Base-by-base conservation (phyloP, 2,888 invertebrate genomes). In the Lithophane semibrunnea region DNA sequence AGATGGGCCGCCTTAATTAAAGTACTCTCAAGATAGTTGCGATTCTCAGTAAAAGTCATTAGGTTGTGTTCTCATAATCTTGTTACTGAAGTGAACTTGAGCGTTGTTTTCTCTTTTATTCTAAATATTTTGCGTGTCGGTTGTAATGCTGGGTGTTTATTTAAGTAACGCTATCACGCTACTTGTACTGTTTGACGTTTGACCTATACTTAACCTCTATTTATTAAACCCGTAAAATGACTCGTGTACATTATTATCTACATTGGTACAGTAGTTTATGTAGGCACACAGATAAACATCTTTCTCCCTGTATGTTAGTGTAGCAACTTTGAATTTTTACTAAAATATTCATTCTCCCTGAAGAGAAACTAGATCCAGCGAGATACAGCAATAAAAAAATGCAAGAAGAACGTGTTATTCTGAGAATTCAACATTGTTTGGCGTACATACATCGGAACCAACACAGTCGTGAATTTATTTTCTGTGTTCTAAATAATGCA, bases 1-100 rank as follows among this genome's bases (percentile, higher is more conserved):
- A 47, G 52, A 58, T 64, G 63, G 49, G 52, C 79, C 42, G 65
- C 61, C 56, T 63, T 80, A 63, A 79, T 74, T 79, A 81, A 70
- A 61, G 58, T 60, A 60, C 72, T 65, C 73, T 82, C 63, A 49
- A 81, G 65, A 78, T 61, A 74, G 83, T 67, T 58, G 74, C 70
- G 63, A 67, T 74, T 82, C 79, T 70, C 42, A 52, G 70, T 64
- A 77, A 21, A 77, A 71, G 29, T 60, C 58, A 77, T 77, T 71
- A 66, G 54, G 76, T 71, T 18, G 63, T 56, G 80, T 65, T 42
- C 66, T 64, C 56, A 67, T 52, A 67, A 80, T 80, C 49, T 56
- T 49, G 56, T 80, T 74, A 44, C 21, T 16, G 52, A 24, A 78
- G 64, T 60, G 52, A 52, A 58, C 52, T 21, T 13, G 37, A 24